These are phyloP conservation scores for Phycodurus eques DNA, from an alignment of 2,113 vertebrate genomes.

Conservation along the genomic window DNA sequence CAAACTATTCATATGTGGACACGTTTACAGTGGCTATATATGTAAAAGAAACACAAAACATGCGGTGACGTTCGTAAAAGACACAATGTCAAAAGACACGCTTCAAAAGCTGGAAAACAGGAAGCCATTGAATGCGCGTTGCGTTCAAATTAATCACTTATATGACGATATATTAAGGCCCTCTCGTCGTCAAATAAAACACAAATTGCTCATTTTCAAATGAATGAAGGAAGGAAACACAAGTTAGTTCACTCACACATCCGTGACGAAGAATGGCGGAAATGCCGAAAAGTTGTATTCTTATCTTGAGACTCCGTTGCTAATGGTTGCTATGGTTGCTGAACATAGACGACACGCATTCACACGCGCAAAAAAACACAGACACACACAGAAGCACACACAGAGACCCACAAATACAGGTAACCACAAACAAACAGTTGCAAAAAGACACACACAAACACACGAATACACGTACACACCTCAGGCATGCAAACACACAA, in stretches of 20 bases:
- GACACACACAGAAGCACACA: no score
- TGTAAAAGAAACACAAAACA: not conserved
- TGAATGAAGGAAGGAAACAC: not conserved
- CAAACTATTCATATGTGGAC: not conserved
- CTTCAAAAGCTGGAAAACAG: not conserved
- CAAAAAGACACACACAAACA: no score
- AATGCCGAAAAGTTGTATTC: not conserved
- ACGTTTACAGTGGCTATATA: not conserved
- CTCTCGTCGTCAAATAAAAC: not conserved
- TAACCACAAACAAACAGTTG: no score
- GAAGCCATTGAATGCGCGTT: not conserved
- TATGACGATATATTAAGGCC: not conserved
- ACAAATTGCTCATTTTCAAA: not conserved
- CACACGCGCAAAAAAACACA: no score
- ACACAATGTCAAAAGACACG: not conserved
- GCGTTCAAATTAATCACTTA: not conserved
- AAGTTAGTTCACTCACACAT: not conserved
- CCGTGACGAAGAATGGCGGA: not conserved
- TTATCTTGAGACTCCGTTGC: not conserved
- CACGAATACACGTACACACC: no score
- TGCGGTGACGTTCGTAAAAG: not conserved
- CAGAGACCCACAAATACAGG: no score
- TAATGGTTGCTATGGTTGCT: not conserved
- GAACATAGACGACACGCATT: not conserved
- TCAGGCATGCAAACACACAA: no score